phyloP scores from a whole-genome alignment of 2,113 vertebrate genomes.

The Pseudois nayaur region DNA sequence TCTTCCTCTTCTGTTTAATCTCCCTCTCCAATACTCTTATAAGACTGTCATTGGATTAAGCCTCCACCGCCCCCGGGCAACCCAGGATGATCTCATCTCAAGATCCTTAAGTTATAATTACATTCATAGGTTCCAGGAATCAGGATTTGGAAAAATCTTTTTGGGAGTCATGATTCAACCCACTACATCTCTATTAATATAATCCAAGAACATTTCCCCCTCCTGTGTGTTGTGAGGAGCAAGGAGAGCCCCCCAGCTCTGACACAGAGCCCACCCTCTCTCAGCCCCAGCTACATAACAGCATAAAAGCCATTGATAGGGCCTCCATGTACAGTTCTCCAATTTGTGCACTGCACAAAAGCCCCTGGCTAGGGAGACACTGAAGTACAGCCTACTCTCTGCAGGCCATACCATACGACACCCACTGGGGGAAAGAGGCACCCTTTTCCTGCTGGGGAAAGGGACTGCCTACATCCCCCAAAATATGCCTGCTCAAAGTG shows the following conservation, averaged over 20 bases:
- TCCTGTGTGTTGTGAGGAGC: background rate
- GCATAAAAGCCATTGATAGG: background rate
- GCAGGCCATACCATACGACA: background rate
- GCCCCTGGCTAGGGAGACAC: too few species aligned
- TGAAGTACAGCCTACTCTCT: background rate
- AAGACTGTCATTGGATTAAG: background rate
- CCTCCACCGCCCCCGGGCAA: background rate
- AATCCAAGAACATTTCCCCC: background rate
- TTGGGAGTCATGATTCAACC: background rate
- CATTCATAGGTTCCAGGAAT: background rate
- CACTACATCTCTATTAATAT: background rate
- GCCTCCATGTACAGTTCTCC: background rate
- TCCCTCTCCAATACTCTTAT: background rate
- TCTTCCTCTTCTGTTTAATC: background rate
- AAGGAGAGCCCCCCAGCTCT: background rate
- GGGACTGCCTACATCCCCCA: background rate
- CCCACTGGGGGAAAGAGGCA: background rate
- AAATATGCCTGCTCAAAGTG: background rate
- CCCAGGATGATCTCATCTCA: background rate
- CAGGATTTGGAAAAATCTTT: background rate
- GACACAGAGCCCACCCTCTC: background rate
- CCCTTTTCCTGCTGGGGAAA: background rate
- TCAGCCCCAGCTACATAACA: background rate
- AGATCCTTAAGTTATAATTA: background rate
- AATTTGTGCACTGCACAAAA: background rate